Conservation (phyloP, 2,888 invertebrate genomes). For the Aspidiotus destructor region DNA sequence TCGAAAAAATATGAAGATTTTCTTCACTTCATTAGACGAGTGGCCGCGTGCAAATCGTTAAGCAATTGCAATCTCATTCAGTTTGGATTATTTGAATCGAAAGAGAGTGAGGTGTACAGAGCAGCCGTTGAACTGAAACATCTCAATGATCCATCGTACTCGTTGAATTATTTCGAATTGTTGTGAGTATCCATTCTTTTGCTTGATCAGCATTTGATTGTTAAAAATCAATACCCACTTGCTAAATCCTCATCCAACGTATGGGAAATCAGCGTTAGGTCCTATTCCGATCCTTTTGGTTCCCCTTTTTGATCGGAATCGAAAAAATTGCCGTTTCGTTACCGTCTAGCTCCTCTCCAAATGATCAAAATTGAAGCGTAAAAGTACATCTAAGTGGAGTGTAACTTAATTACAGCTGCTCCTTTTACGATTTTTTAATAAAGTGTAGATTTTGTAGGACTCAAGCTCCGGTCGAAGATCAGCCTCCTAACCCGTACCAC, state of each 20-base stretch:
- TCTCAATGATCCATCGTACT: neutral
- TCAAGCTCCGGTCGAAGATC: constrained; percentile 15
- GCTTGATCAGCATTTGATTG: neutral
- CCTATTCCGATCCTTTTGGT: too few species aligned
- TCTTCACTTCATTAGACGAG: constrained; percentile 50
- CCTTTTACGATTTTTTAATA: too few species aligned
- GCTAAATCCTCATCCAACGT: too few species aligned
- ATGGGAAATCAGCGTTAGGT: too few species aligned
- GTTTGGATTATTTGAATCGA: constrained; percentile 56
- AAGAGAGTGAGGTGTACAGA: constrained; percentile 49
- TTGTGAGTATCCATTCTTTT: constrained; percentile 44
- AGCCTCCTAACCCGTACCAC: constrained; percentile 35
- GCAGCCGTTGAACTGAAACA: constrained; percentile 41
- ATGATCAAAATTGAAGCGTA: too few species aligned
- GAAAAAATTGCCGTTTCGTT: too few species aligned
- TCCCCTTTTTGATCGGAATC: too few species aligned
- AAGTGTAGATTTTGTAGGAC: constrained; percentile 10
- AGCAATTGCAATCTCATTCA: constrained; percentile 56
- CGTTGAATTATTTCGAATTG: constrained; percentile 52
- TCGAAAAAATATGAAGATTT: constrained; percentile 19
- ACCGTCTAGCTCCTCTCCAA: too few species aligned
- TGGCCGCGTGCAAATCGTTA: constrained; percentile 53
- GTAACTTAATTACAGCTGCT: too few species aligned
- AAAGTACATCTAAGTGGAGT: too few species aligned
- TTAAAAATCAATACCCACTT: too few species aligned